phyloP scores from a whole-genome alignment of 2,888 invertebrate genomes.

The Labia minor region DNA sequence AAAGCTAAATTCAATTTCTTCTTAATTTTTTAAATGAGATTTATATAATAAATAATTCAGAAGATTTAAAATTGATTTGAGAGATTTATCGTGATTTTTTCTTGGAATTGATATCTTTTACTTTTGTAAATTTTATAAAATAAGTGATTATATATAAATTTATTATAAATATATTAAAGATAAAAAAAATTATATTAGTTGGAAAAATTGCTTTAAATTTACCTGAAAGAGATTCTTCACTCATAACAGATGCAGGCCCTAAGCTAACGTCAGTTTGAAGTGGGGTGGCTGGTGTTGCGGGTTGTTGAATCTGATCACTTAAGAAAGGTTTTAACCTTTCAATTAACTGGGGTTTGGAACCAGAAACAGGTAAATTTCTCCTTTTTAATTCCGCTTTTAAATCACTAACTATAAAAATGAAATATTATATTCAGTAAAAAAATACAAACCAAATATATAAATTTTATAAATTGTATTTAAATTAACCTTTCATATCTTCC shows the following conservation, averaged over 20 bases:
- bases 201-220: constrained; percentile 15
- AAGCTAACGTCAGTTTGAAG: constrained; percentile 21
- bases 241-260: constrained; percentile 29
- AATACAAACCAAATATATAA: constrained; percentile 15
- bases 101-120: too few relatives aligned
- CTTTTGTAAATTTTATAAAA: too few relatives aligned
- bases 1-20: neutral
- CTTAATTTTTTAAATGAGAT: neutral
- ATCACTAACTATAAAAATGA: constrained; percentile 57
- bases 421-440: neutral
- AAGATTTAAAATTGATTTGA: too few relatives aligned
- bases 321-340: constrained; percentile 63
- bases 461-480: neutral
- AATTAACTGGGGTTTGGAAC: constrained; percentile 88
- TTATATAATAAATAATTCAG: neutral
- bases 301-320: constrained; percentile 19
- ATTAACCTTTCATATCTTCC: constrained; percentile 76
- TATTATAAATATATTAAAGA: too few relatives aligned
- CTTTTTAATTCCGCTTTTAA: constrained; percentile 88
- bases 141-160: too few relatives aligned
- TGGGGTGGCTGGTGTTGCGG: constrained; percentile 16
- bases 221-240: constrained; percentile 29
- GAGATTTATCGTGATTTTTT: too few relatives aligned
- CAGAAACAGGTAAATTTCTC: constrained; percentile 87
- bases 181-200: too few relatives aligned